Evolutionary conservation across 2,113 vertebrate genomes (phyloP).

Genomic region (Cathartes aura): DNA sequence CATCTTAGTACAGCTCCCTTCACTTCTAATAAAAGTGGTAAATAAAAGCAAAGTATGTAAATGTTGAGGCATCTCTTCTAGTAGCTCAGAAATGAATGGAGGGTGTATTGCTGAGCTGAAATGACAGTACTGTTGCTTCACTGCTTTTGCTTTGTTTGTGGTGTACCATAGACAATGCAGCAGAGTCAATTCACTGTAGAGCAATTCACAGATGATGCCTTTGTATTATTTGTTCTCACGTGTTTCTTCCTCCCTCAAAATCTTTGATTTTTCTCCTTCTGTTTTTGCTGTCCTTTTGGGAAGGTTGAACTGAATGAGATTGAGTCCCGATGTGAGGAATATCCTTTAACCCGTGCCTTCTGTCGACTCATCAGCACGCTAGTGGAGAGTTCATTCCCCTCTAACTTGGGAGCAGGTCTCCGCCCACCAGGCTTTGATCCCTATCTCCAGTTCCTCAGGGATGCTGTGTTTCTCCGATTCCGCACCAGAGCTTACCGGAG

Average conservation of each 20-base stretch:
- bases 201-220: background rate
- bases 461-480: conserved; percentile 93
- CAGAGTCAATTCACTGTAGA: background rate
- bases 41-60: background rate
- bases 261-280: background rate
- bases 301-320: conserved; percentile 98
- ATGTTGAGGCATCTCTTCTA: background rate
- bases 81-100: background rate
- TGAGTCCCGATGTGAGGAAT: conserved; percentile 95
- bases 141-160: background rate
- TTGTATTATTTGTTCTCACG: background rate
- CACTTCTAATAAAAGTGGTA: background rate
- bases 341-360: conserved; percentile 91
- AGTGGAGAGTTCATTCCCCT: conserved; percentile 92
- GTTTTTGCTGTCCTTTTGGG: background rate
- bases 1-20: background rate
- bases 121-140: background rate
- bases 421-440: conserved; percentile 95
- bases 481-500: conserved; percentile 93
- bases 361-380: conserved; percentile 92
- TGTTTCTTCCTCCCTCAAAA: background rate
- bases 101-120: background rate
- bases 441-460: conserved; percentile 93
- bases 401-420: conserved; percentile 92
- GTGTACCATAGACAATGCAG: background rate